Base-by-base conservation (phyloP, 1,140 invertebrate species). In the Zaprionus kolodkinae region DNA sequence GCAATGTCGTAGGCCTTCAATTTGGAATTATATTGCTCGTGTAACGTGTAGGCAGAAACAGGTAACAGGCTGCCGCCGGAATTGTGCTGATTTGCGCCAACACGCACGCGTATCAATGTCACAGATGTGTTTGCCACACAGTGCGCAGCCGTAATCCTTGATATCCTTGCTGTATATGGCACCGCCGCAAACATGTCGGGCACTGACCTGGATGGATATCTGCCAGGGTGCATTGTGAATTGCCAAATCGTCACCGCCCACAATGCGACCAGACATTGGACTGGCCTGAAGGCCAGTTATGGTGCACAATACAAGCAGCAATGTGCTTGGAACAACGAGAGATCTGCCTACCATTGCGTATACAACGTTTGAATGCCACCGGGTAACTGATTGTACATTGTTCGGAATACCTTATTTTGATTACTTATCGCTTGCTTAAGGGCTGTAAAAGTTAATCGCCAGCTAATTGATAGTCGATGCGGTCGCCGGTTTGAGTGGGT, bases 101-200 rank as follows among this genome's bases (percentile, higher is more conserved):
- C 84, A 3, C 89, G 84, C 10, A 91, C 76, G 52, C 78, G 70
- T 45, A 87, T 72, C n/a, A 92, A 25, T 6, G 77, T 79, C 55
- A 38, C 71, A 2, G 80, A 79, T 21, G 68, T 76, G n/a, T 43
- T 38, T 81, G 92, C 79, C 25, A 95, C 91, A 66, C 95, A 95
- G 76, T 95, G 94, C 0, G 94, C 94, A 3, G 94, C 94, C 0
- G 94, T 95, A 4, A 95, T 73, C n/a, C n/a, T 95, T 93, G 9
- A 94, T 94, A 3, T 93, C 87, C 11, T 92, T 83, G 15, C 93
- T 93, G 55, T 94, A 94, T 6, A 95, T 86, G 0, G 93, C 93
- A 0, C 94, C 94, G 0, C 94, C 94, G 76, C 94, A 95, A 43
- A 94, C 94, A 80, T 95, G 94, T 38, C 91, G 87, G 0, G 93